Base-by-base conservation (phyloP, 2,113 vertebrate species). In the Euleptes europaea region DNA sequence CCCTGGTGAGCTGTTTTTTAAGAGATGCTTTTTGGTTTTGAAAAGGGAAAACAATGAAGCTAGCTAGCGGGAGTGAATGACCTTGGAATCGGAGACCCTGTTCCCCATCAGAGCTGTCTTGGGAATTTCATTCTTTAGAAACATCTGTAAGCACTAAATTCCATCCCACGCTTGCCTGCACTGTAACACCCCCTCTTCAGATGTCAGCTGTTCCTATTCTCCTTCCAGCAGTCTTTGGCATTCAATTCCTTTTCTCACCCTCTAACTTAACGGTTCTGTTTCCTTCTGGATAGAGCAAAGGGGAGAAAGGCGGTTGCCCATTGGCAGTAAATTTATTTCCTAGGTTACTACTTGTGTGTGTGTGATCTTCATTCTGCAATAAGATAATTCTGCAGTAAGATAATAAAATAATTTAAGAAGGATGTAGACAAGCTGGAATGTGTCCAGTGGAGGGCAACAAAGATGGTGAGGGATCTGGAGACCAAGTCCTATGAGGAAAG, bases 341-440 rank as follows among this genome's bases (percentile, higher is more conserved):
- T 78, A 66, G 78, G 82, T 88, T 88, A 86, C 85, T 85, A 85
- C n/a, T 76, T 74, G 84, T 78, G 15, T 57, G 91, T 90, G 91
- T 90, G 92, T 92, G 92, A 88, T 89, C 84, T 92, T 80, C 82
- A 78, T 86, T 75, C 90, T 94, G 90, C 93, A 54, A 19, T 54
- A 15, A 15, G n/a, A n/a, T n/a, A n/a, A n/a, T n/a, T n/a, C n/a
- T n/a, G n/a, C n/a, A n/a, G n/a, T n/a, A n/a, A n/a, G n/a, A n/a
- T n/a, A n/a, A n/a, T n/a, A n/a, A n/a, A n/a, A n/a, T n/a, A n/a
- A n/a, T n/a, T n/a, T n/a, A n/a, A n/a, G n/a, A n/a, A n/a, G n/a
- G n/a, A n/a, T n/a, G n/a, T n/a, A n/a, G n/a, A n/a, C n/a, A n/a
- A n/a, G n/a, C n/a, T n/a, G n/a, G n/a, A n/a, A n/a, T n/a, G n/a